Conservation (phyloP, 1,140 invertebrate species). For the Drosophila lini region DNA sequence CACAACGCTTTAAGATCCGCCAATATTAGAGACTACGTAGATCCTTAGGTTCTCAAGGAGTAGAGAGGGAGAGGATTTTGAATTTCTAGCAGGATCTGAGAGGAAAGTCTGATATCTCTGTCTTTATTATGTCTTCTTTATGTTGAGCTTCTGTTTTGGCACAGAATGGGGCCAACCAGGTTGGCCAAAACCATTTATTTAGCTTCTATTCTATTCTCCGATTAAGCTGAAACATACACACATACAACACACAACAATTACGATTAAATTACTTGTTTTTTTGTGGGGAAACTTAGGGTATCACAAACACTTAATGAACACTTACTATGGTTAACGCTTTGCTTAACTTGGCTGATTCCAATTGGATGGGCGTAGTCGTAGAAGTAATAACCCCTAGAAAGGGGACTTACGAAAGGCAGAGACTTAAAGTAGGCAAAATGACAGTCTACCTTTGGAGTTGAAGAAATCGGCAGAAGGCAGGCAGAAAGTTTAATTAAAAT, state of each 20-base stretch:
- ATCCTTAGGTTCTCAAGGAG: conserved; percentile 2
- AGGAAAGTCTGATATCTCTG: conserved; percentile 52
- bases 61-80: not conserved
- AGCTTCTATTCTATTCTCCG: conserved; percentile 9
- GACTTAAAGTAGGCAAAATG: conserved; percentile 9
- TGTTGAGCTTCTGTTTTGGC: conserved; percentile 4
- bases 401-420: conserved; percentile 13
- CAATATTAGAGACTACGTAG: conserved; percentile 40
- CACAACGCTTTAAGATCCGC: conserved; percentile 63
- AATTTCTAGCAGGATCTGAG: conserved; percentile 27
- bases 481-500: not conserved
- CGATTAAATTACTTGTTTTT: conserved; percentile 11
- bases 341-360: conserved; percentile 21
- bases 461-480: not conserved
- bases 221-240: conserved; percentile 29
- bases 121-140: conserved; percentile 8
- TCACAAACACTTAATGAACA: conserved; percentile 74
- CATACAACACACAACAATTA: conserved; percentile 38
- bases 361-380: conserved; percentile 25
- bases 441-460: not conserved
- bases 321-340: conserved; percentile 53
- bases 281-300: conserved; percentile 45
- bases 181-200: conserved; percentile 26
- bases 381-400: not conserved
- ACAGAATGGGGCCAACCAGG: conserved; percentile 25